Conservation (phyloP, 2,113 vertebrate genomes). For the Trogon melanurus region DNA sequence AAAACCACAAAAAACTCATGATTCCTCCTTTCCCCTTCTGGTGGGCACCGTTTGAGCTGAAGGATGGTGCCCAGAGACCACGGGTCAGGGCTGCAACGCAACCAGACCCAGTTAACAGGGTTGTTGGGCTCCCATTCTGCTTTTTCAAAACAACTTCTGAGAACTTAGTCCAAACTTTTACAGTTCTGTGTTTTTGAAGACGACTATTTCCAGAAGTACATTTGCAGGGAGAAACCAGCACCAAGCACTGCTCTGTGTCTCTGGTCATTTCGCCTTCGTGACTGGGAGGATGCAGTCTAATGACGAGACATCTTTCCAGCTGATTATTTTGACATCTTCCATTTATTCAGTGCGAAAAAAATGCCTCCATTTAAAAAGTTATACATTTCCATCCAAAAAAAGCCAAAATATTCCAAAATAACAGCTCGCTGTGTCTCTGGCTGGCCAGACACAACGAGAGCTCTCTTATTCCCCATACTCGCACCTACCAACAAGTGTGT, state of each 20-base stretch:
- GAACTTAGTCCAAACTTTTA: background rate
- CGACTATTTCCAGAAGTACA: background rate
- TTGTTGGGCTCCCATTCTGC: background rate
- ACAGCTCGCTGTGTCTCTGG: background rate
- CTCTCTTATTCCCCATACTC: background rate
- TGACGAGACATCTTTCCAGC: background rate
- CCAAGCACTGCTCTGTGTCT: background rate
- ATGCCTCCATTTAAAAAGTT: background rate
- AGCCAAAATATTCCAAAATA: background rate
- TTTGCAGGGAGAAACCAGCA: background rate
- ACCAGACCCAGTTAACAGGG: fast-evolving
- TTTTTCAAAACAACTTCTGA: background rate
- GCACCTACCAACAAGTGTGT: background rate
- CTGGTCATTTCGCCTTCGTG: background rate
- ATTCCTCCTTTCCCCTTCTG: background rate
- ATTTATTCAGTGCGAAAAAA: background rate
- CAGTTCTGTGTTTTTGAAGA: background rate
- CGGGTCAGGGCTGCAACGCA: background rate
- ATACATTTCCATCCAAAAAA: background rate
- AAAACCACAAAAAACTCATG: background rate
- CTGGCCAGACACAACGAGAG: background rate
- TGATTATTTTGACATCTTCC: background rate
- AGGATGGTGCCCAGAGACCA: background rate
- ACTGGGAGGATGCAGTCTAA: background rate
- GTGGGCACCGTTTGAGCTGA: background rate